Conservation (phyloP, 2,888 invertebrate genomes). For the Entomobrya proxima region DNA sequence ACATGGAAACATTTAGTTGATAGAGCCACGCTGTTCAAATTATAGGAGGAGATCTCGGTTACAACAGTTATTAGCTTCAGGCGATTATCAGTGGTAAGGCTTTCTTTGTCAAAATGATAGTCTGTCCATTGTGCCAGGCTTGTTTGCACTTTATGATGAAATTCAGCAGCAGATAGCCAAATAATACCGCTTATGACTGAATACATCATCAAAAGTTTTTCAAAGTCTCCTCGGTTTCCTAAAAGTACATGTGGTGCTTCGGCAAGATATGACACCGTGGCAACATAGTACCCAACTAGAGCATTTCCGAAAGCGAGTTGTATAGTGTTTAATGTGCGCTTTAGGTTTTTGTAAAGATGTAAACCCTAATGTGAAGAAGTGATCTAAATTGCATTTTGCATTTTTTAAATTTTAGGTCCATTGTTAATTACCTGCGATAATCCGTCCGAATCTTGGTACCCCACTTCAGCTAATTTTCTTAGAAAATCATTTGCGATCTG, state of each 20-base stretch:
- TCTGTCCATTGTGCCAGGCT: neutral
- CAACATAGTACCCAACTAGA: neutral
- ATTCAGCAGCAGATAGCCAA: neutral
- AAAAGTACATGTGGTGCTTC: constrained; percentile 21
- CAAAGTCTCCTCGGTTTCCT: neutral
- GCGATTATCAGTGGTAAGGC: neutral
- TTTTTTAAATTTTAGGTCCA: too few species aligned
- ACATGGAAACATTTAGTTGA: neutral
- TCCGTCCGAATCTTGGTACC: neutral
- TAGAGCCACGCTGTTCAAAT: neutral
- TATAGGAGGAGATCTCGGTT: neutral
- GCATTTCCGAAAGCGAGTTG: neutral
- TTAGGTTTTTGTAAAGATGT: neutral
- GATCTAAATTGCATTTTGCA: neutral
- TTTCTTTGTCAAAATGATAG: neutral
- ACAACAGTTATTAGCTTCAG: neutral
- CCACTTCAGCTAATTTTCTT: neutral
- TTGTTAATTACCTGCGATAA: neutral
- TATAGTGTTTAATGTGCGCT: neutral
- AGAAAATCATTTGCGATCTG: neutral
- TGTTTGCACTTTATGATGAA: neutral
- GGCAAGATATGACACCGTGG: constrained; percentile 6
- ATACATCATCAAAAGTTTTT: neutral
- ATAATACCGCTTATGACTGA: neutral
- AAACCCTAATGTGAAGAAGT: neutral